Base-by-base conservation (phyloP, 1,140 invertebrate species). In the Drosophila lacteicornis region DNA sequence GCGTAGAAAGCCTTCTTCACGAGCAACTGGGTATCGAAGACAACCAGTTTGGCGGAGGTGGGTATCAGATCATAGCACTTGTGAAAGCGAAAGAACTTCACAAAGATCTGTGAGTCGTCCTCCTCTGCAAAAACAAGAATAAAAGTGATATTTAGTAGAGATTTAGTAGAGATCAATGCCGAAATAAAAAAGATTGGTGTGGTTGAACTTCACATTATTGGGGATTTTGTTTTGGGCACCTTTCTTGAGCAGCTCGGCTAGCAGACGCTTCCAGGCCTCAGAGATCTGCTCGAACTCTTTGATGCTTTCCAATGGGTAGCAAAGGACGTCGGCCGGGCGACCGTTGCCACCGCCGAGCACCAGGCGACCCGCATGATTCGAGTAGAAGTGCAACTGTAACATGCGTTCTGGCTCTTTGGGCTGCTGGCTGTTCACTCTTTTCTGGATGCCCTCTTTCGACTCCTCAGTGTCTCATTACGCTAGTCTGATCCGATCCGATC, bases 1-100 rank as follows among this genome's bases (percentile, higher is more conserved):
- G 99, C 99, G 94, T 98, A 99, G 94, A 99, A 99, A 30, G 99
- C 99, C 93, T 99, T 99, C 94, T 99, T 99, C 22, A 99, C 99
- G 58, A 99, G 96, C 36, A 99, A 94, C 92, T 99, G 97, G n/a
- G 98, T 99, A 94, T 99, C 99, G 94, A 99, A 99, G 55, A 99
- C 98, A 58, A 99, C 99, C 86, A 99, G 94, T 94, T 99, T 99
- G 61, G 98, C 98, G 93, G 98, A 99, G 47, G 98, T 99, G 50
- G 99, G 99, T 93, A 99, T 99, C 87, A 99, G 95, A 94, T 99
- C 99, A 94, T 99, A 99, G 93, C 99, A 99, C 93, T 98, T 98
- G 95, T 99, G 98, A 93, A 98, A 98, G 93, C 98, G 98, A 96
- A 99, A 99, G 94, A 99, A 99, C 93, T 99, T 99, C 63, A 98